These are phyloP conservation scores for Endotricha flammealis DNA, from an alignment of 2,888 invertebrate species.

Conservation along the genomic window DNA sequence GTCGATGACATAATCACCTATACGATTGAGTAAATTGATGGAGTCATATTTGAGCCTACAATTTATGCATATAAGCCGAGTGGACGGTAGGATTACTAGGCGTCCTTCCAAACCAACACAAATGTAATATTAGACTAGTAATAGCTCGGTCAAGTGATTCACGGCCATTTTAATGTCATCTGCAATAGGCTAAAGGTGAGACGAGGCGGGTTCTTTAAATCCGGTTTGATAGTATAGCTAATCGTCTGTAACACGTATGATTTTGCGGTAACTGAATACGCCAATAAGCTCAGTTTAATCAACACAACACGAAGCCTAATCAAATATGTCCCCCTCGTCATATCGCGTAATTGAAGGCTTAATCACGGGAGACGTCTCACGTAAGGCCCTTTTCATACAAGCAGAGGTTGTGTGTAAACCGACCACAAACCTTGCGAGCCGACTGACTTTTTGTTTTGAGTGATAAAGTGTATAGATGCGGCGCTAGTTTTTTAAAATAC, in stretches of 20 bases:
- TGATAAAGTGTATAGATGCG: no score
- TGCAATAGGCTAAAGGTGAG: slow-evolving; percentile 34
- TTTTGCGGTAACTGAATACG: slow-evolving; percentile 60
- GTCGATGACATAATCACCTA: slow-evolving; percentile 37
- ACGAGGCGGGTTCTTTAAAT: slow-evolving; percentile 36
- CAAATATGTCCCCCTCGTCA: slow-evolving; percentile 75
- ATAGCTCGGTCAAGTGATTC: slow-evolving; percentile 40
- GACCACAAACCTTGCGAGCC: no score
- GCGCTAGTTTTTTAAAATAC: no score
- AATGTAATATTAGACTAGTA: background rate
- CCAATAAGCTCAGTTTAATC: slow-evolving; percentile 75
- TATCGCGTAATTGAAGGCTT: slow-evolving; percentile 74
- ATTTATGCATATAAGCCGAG: background rate
- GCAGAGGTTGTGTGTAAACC: no score
- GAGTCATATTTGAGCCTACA: slow-evolving; percentile 17
- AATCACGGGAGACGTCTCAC: slow-evolving; percentile 67
- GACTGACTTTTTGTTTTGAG: no score
- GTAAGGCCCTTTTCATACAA: no score
- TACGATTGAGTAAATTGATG: slow-evolving; percentile 31
- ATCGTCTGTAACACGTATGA: slow-evolving; percentile 39
- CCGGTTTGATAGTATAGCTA: slow-evolving; percentile 37
- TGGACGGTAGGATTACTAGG: background rate
- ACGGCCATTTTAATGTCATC: slow-evolving; percentile 53
- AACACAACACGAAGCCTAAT: slow-evolving; percentile 74
- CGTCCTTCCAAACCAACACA: background rate